Base-by-base conservation (phyloP, 1,140 invertebrate genomes). In the Medauroidea extradentata region DNA sequence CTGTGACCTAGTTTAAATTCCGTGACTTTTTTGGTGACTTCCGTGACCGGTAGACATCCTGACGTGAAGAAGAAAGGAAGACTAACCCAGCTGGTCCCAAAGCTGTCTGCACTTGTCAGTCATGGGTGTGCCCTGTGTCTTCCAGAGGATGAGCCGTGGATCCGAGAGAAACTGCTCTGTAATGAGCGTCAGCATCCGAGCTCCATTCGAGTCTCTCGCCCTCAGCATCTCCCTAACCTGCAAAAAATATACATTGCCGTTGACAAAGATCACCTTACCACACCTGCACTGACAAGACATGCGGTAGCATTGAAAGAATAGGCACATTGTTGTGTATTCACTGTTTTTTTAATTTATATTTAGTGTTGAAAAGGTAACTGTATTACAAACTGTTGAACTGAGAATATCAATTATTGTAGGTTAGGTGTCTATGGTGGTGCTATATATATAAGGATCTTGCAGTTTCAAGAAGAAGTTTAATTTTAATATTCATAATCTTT, bases 161-260 rank as follows among this genome's bases (percentile, higher is more conserved):
- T 92, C 89, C 13, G 86, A 88, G 57, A 93, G 81, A 77, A 93
- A 93, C 81, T 93, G 90, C 75, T 93, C 89, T n/a, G 90, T 93
- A 71, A 93, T 93, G 59, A 92, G 76, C 58, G 88, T 88, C 52
- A 93, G 75, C 89, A 93, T 91, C 61, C 90, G 75, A 55, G 90
- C 87, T 63, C 90, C 90, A 74, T 93, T 93, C 1, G 88, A 91
- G 74, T 92, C 90, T 73, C 88, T 82, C 1, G 88, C 89, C 55
- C 88, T 76, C 18, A 93, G 75, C 90, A 93, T 93, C 79, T 93
- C 90, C 63, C 89, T 79, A 44, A 91, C 88, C 88, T 90, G 60
- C 8, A 65, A 59, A 62, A 50, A 14, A 48, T 11, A 14, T 13
- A 18, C 11, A 1, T 41, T 14, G n/a, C 9, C 9, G n/a, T n/a